phyloP scores from a whole-genome alignment of 2,113 vertebrate genomes.

The Dromas ardeola region DNA sequence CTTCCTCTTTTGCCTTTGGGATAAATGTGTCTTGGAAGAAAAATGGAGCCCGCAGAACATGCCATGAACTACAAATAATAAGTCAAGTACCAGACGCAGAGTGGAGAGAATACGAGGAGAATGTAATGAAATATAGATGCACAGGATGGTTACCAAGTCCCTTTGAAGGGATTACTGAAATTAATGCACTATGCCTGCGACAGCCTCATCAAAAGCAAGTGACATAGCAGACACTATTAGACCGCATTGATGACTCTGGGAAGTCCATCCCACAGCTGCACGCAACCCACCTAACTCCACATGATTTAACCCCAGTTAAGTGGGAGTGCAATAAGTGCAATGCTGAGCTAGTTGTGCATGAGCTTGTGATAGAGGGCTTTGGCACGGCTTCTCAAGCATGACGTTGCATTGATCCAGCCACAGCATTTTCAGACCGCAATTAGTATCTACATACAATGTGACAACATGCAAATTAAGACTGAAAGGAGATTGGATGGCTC shows the following conservation, averaged over 20 bases:
- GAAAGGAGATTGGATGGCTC: background rate
- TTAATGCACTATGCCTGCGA: background rate
- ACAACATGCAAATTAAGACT: background rate
- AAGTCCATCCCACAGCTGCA: background rate
- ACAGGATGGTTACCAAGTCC: background rate
- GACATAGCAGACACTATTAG: background rate
- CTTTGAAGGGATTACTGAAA: background rate
- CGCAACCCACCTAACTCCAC: background rate
- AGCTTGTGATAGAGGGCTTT: rapidly evolving
- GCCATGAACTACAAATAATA: background rate
- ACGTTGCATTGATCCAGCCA: background rate
- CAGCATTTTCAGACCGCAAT: background rate
- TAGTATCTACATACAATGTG: background rate
- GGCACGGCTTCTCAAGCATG: background rate
- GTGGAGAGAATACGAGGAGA: background rate
- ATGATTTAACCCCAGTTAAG: background rate
- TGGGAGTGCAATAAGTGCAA: background rate
- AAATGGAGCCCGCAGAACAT: background rate
- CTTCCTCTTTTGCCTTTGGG: background rate
- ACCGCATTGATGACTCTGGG: background rate
- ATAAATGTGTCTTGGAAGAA: background rate
- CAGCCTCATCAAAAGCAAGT: background rate
- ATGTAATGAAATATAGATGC: background rate
- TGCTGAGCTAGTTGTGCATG: background rate
- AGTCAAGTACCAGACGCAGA: background rate